Conservation (phyloP, 2,113 vertebrate species). For the Coregonus clupeaformis region DNA sequence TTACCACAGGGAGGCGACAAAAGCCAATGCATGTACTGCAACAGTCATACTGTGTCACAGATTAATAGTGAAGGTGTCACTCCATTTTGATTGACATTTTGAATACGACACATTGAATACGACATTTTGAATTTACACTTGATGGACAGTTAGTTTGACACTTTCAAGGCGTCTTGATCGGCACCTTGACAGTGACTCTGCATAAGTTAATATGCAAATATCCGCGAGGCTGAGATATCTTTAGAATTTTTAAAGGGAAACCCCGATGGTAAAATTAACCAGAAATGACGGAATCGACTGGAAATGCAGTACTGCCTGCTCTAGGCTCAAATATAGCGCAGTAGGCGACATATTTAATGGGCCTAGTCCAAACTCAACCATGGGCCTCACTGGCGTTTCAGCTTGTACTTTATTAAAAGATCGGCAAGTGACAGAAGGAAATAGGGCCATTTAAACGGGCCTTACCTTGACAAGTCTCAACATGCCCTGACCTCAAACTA, state of each 20-base stretch:
- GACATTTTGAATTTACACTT: slow-evolving; percentile 1
- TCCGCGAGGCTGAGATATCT: background rate
- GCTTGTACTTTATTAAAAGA: background rate
- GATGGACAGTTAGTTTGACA: no score
- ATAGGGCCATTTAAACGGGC: background rate
- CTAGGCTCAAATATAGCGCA: background rate
- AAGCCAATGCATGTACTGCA: background rate
- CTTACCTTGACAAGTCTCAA: background rate
- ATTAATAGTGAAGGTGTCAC: background rate
- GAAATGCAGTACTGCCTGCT: background rate
- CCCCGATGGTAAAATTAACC: background rate
- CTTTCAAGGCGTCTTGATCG: background rate
- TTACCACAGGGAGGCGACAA: slow-evolving; percentile 54
- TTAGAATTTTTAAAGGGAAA: background rate
- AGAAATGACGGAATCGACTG: background rate
- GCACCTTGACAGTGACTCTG: background rate
- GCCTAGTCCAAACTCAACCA: background rate
- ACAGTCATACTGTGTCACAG: background rate
- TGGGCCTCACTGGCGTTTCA: background rate
- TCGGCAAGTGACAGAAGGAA: background rate
- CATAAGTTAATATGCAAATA: background rate
- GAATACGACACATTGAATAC: background rate
- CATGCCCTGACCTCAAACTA: background rate
- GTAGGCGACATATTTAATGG: background rate
- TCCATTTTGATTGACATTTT: background rate